Base-by-base conservation (phyloP, 2,797 vertebrate genomes). In the Oceanodroma leucorhoa region DNA sequence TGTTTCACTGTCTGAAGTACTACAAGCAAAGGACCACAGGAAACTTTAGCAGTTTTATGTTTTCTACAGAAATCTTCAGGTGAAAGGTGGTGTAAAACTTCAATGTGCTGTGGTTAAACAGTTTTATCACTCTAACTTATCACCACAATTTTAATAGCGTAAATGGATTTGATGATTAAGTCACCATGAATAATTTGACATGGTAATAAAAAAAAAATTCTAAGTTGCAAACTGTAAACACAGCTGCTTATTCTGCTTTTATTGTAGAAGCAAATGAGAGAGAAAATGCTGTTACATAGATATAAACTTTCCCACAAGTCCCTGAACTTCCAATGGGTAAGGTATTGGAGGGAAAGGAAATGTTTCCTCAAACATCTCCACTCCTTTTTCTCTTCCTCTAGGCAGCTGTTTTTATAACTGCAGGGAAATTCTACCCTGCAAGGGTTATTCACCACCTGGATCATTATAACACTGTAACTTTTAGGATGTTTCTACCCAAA, bases 401-500 rank as follows among this genome's bases (percentile, higher is more conserved):
- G 75, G 27, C 62, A 76, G 75, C 11, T 40, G 48, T 50, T 95
- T 89, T 93, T 45, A 40, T 87, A 70, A 85, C 89, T 6, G 2
- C 11, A 55, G 70, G 83, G 90, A 93, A 95, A 89, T 76, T 88
- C 92, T 87, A 95, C 81, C 53, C 64, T 92, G 87, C 70, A 94
- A 93, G 76, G 66, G 46, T 84, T 95, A 71, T 97, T 96, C 66
- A 87, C 93, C 95, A 97, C 91, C 94, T 97, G 95, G 94, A 79
- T 95, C 77, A 93, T 94, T 96, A 92, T 46, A 93, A 71, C 80
- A 67, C 93, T 90, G 2, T 83, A 94, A 94, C 69, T 87, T 94
- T 66, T 78, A 92, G 92, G 83, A 87, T 84, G 60, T 43, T 90
- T 94, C 66, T 89, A 76, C 79, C 91, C 67, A 62, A 75, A 95